Evolutionary conservation across 2,888 invertebrate genomes (phyloP), one percentile per base, ranked within the genome.

Genomic region (Pyrochroa serraticornis): DNA sequence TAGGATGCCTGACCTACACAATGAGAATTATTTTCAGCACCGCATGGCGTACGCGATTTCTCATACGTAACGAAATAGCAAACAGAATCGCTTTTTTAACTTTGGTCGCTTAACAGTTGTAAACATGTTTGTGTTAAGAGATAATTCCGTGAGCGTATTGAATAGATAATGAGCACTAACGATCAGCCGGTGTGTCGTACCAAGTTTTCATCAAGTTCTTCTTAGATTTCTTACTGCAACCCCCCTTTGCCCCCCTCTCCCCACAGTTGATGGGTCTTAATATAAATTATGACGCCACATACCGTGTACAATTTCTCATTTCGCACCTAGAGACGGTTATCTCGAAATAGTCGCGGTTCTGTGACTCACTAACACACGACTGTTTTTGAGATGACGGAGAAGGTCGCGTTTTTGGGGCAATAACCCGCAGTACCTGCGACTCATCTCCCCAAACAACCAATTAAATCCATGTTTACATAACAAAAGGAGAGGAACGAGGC

Each of bases 1-100:
- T 57, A 52, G 47, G 38, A 49, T 43, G 58, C 51, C 47, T 58
- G 58, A 58, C 58, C 58, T 58, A 52, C 46, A 58, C 58, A 58
- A 58, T 58, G 43, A 58, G 48, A 52, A 46, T 46, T 58, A 58
- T 58, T 58, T 58, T 58, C 52, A 58, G 58, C 47, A 2, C 3
- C 45, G 7, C 22, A 39, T 36, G 32, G 31, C 22, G 36, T 34
- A 34, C 41, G 35, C 49, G 39, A 53, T 53, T 51, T 51, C 31
- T 47, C 52, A 31, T 38, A 50, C 50, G 50, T 50, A 50, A 50
- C 50, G 22, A 50, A 50, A 42, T 50, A 50, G 43, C 43, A 50
- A 34, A 14, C 38, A 31, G 22, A 22, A 22, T 22, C 22, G 22
- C 5, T 38, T 50, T 50, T 49, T 42, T 50, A 49, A 22, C 41